Evolutionary conservation across 2,113 vertebrate genomes (phyloP).

Genomic region (Burhinus bistriatus): DNA sequence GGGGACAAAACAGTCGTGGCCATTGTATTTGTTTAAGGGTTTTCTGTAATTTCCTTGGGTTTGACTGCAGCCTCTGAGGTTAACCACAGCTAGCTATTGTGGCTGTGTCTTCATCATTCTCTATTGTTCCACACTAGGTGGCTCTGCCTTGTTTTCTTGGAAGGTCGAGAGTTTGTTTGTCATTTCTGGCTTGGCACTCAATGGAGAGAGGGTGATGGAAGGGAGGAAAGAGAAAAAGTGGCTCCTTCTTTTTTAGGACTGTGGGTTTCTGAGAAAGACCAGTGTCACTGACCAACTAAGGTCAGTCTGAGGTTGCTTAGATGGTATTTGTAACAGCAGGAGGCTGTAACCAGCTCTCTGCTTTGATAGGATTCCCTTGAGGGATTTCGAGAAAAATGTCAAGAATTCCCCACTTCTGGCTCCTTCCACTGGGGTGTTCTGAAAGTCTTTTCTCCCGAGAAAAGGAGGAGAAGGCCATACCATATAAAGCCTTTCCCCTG

Average conservation of each 20-base stretch:
- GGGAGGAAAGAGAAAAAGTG: background rate
- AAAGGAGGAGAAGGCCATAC: background rate
- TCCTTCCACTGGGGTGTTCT: background rate
- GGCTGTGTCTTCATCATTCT: slow-evolving; percentile 24
- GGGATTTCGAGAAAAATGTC: background rate
- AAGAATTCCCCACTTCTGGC: slow-evolving; percentile 5
- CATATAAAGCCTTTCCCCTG: slow-evolving; percentile 32
- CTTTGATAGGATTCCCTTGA: slow-evolving; percentile 39
- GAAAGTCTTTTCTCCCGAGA: background rate
- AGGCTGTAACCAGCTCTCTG: background rate
- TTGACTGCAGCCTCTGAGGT: slow-evolving; percentile 56
- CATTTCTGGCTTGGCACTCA: background rate
- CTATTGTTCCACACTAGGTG: slow-evolving; percentile 39
- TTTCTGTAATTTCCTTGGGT: slow-evolving; percentile 64
- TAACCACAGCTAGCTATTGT: slow-evolving; percentile 51
- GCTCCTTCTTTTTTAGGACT: slow-evolving; percentile 31
- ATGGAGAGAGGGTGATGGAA: background rate
- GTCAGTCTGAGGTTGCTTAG: background rate
- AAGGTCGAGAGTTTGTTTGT: slow-evolving; percentile 6
- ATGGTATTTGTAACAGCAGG: background rate
- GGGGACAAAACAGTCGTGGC: slow-evolving; percentile 44
- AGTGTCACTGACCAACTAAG: background rate
- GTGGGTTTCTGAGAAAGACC: slow-evolving; percentile 43
- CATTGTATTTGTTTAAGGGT: slow-evolving; percentile 57
- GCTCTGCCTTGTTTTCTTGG: slow-evolving; percentile 46